phyloP scores from a whole-genome alignment of 2,888 invertebrate genomes.

The Elysia crispata region DNA sequence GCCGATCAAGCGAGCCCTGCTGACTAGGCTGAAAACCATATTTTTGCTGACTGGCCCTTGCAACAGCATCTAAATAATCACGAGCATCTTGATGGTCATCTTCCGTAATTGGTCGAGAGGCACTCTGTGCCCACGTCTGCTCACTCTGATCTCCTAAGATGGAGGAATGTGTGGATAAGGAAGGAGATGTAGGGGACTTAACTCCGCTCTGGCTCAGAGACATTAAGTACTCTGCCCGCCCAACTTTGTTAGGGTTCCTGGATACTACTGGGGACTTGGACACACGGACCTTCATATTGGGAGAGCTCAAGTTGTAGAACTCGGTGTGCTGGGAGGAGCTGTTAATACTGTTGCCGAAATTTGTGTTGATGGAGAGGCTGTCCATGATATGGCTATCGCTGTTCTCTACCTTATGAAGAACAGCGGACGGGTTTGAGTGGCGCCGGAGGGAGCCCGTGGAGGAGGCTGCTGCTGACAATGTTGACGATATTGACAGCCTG shows the following conservation, averaged over 20 bases:
- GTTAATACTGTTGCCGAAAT: not conserved
- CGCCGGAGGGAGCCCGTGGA: conserved; percentile 12
- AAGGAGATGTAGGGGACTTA: conserved; percentile 16
- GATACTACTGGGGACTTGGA: conserved; percentile 42
- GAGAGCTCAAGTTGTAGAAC: conserved; percentile 40
- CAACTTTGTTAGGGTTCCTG: conserved; percentile 44
- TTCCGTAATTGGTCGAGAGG: not conserved
- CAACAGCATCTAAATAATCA: conserved; percentile 22
- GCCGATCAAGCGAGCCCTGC: conserved; percentile 12
- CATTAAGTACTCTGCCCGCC: conserved; percentile 44
- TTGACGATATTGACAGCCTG: too few relatives aligned
- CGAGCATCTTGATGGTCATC: conserved; percentile 23
- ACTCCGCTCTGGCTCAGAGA: conserved; percentile 36
- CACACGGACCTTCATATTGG: conserved; percentile 43
- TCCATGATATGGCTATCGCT: not conserved
- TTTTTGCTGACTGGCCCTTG: conserved; percentile 26
- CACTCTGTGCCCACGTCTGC: not conserved
- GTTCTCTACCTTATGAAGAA: conserved; percentile 15
- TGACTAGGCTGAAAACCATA: conserved; percentile 3
- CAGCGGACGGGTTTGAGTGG: conserved; percentile 32
- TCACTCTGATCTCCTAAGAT: too few relatives aligned
- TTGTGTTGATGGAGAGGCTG: not conserved
- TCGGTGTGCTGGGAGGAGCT: conserved; percentile 32
- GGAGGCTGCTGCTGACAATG: not conserved
- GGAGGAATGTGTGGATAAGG: not conserved